phyloP scores from a whole-genome alignment of 2,113 vertebrate species.

The Dasyprocta punctata region DNA sequence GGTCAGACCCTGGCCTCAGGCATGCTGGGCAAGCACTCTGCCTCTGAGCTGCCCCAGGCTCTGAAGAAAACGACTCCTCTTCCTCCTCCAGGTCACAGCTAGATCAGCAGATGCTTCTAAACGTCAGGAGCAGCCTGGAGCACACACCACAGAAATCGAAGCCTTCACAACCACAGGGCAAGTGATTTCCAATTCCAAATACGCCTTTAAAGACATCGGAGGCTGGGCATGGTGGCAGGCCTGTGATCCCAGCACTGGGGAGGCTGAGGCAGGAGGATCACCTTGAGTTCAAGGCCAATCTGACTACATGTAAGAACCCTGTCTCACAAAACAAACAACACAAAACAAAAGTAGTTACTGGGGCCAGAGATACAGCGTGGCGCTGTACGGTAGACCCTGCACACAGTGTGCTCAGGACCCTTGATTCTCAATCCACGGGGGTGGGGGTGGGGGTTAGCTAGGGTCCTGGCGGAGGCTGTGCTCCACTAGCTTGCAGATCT shows the following conservation, averaged over 20 bases:
- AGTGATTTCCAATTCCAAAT: slow-evolving; percentile 45
- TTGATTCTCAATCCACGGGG: neutral
- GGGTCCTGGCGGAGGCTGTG: too few species aligned
- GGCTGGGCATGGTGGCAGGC: neutral
- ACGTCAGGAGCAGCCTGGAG: too few species aligned
- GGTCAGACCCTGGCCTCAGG: neutral
- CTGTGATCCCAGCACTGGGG: neutral
- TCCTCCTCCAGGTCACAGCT: neutral
- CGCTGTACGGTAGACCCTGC: too few species aligned
- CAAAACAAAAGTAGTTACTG: neutral
- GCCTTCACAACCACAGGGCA: neutral
- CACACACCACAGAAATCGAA: slow-evolving; percentile 45
- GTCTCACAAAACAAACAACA: neutral
- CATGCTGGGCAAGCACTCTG: neutral
- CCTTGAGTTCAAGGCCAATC: neutral
- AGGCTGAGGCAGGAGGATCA: neutral
- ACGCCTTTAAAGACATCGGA: neutral
- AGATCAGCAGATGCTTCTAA: neutral
- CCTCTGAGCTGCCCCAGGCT: neutral
- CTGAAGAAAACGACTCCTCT: neutral
- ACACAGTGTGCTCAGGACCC: neutral
- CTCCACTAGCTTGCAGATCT: neutral
- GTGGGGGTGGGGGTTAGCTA: too few species aligned
- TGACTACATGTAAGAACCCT: neutral
- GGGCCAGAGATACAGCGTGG: too few species aligned